These are phyloP conservation scores for Ginglymostoma cirratum DNA, from an alignment of 2,113 vertebrate genomes.

Conservation along the genomic window DNA sequence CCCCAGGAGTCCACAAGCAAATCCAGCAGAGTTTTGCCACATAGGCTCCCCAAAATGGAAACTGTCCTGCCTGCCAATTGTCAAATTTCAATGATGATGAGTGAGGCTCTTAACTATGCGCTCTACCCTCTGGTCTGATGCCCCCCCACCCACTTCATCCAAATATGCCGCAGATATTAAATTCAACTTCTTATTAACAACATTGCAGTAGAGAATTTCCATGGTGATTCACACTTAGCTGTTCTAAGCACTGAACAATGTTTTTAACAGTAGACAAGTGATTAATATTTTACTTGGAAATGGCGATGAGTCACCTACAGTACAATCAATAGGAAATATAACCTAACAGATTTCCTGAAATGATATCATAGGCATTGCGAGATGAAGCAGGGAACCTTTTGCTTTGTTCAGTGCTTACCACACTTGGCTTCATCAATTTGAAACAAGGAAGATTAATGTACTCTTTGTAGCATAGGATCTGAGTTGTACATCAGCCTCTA, in stretches of 20 bases:
- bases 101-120: neutral
- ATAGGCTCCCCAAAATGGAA: neutral
- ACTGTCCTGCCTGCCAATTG: neutral
- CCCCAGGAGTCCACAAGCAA: neutral
- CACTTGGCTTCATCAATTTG: constrained; percentile 30
- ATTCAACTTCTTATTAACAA: neutral
- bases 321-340: constrained; percentile 32
- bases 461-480: constrained; percentile 38
- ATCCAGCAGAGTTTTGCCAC: neutral
- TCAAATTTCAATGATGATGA: neutral
- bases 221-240: neutral
- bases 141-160: neutral
- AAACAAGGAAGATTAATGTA: constrained; percentile 39
- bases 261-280: neutral
- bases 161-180: neutral
- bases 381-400: neutral
- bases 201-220: neutral
- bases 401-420: constrained; percentile 35
- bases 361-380: neutral
- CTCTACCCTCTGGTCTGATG: neutral
- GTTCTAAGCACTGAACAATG: neutral
- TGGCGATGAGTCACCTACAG: neutral
- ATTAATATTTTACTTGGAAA: constrained; percentile 31
- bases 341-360: constrained; percentile 13
- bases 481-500: constrained; percentile 35